Base-by-base conservation (phyloP, 2,797 vertebrate species). In the Champsocephalus esox region DNA sequence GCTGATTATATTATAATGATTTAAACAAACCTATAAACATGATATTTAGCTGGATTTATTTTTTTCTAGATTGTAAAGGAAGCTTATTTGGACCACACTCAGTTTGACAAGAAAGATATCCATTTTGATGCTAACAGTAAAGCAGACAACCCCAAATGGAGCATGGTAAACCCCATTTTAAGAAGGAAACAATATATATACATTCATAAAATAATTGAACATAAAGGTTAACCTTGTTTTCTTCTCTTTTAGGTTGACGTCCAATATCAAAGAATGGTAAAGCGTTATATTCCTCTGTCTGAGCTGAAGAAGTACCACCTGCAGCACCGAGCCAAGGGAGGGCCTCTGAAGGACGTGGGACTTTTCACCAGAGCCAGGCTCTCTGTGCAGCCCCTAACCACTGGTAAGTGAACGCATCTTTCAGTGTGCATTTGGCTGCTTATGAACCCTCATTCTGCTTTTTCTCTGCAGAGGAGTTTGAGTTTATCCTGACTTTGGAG, bases 41-140 rank as follows among this genome's bases (percentile, higher is more conserved):
- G 10, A 69, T 17, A 46, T 12, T 73, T 0, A 41, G 16, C 11
- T 70, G n/a, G 6, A 0, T 67, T 51, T 61, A 2, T 13, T 87
- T 28, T 28, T 71, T 89, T 72, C 16, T 75, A 99, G 98, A 94
- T 99, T 0, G 97, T 97, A 52, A 99, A 97, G 90, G 97, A 98
- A 85, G 94, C 96, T 0, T 99, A 99, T 45, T 95, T 96, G 78
- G 98, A 99, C 89, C 96, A 99, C 89, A 99, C 98, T n/a, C 98
- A 99, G 88, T 99, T 99, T 93, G 97, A 99, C 86, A 95, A 95
- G 89, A 96, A 96, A 67, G 96, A 94, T 62, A 96, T 94, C 38
- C 96, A 99, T 71, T 99, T 96, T n/a, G 97, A 99, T 69, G 89
- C 96, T 10, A 93, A 91, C 88, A 99, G 98, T 94, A 97, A 94